Evolutionary conservation across 2,888 invertebrate genomes (phyloP).

Genomic region (Phortica okadai): DNA sequence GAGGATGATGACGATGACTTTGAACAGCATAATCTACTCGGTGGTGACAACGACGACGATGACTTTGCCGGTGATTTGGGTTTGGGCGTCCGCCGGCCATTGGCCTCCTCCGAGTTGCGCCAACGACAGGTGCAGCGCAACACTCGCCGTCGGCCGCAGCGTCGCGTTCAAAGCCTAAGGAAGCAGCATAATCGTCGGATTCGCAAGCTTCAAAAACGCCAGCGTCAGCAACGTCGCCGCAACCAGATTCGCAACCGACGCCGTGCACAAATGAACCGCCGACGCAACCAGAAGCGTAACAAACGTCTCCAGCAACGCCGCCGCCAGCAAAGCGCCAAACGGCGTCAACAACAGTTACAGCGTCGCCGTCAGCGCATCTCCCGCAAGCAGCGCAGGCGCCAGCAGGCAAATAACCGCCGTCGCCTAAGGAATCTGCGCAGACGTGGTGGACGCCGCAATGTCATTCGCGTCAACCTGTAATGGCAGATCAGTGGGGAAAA

Average conservation of each 20-base stretch:
- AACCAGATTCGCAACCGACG: constrained; percentile 47
- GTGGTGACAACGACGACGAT: constrained; percentile 45
- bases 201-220: constrained; percentile 51
- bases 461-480: constrained; percentile 38
- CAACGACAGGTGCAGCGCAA: constrained; percentile 58
- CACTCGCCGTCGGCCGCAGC: neutral
- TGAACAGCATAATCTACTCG: constrained; percentile 29
- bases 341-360: constrained; percentile 43
- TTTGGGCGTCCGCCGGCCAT: neutral
- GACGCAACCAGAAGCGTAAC: constrained; percentile 42
- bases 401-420: constrained; percentile 46
- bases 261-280: constrained; percentile 48
- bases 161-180: constrained; percentile 56
- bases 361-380: constrained; percentile 46
- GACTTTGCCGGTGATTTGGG: neutral
- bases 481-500: neutral
- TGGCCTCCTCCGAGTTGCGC: constrained; percentile 54
- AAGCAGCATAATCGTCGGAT: constrained; percentile 55
- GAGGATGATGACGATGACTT: neutral
- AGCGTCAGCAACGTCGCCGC: constrained; percentile 51
- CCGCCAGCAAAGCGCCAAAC: constrained; percentile 33
- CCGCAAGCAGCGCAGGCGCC: constrained; percentile 50
- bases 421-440: constrained; percentile 53
- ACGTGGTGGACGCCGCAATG: constrained; percentile 37
- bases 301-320: constrained; percentile 49